A percentile compares a stretch with the other conserved stretches of the same genome.
Conservation (phyloP, 2,113 vertebrate species). For the Danionella cerebrum region DNA sequence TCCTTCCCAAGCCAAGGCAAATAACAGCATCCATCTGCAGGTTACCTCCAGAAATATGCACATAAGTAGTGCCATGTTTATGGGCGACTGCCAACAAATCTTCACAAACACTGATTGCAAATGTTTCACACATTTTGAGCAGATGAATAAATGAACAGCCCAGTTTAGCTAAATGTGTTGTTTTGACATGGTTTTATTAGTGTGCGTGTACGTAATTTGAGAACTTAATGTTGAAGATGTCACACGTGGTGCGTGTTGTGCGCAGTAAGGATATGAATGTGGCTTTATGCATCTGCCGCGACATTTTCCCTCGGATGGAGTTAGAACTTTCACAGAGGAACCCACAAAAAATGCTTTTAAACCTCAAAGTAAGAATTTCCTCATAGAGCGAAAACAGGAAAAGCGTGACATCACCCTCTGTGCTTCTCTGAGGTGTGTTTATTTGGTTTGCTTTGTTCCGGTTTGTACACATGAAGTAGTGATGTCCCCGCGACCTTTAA, state of each 20-base stretch:
- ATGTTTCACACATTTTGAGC: slow-evolving; percentile 16
- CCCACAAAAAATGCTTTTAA: not conserved
- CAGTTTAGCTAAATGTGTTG: slow-evolving; percentile 18
- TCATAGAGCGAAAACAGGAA: slow-evolving; percentile 32
- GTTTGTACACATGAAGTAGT: slow-evolving; percentile 10
- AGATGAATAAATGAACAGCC: slow-evolving; percentile 9
- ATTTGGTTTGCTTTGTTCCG: slow-evolving; percentile 21
- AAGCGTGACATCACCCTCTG: slow-evolving; percentile 30
- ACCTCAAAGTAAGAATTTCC: slow-evolving; percentile 6
- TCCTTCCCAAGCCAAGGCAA: not conserved
- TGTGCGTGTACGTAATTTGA: not conserved
- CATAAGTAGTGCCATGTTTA: slow-evolving; percentile 17
- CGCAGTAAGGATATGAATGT: not conserved
- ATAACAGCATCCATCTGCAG: not conserved
- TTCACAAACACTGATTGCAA: not conserved
- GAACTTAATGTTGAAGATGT: not conserved
- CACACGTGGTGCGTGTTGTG: not conserved
- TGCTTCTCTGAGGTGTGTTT: slow-evolving; percentile 29
- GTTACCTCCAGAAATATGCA: not conserved
- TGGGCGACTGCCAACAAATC: slow-evolving; percentile 13
- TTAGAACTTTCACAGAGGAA: not conserved
- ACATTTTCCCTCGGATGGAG: not conserved
- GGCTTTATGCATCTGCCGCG: not conserved
- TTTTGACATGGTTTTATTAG: slow-evolving; percentile 15
- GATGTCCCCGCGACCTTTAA: not conserved